Evolutionary conservation across 2,797 vertebrate genomes (phyloP).

Genomic region (Lophius americanus): DNA sequence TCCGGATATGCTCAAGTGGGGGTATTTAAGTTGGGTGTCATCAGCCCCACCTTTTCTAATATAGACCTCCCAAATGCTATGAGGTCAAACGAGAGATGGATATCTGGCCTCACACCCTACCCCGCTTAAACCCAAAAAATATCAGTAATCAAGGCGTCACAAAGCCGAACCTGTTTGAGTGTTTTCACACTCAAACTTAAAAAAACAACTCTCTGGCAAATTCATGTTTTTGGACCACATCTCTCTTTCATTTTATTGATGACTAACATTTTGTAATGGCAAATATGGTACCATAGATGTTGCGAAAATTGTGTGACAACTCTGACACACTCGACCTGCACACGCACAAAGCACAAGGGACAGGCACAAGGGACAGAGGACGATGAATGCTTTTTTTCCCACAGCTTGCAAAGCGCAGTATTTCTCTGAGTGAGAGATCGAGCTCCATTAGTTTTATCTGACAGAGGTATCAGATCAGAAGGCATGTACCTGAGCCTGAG

Average conservation of each 20-base stretch:
- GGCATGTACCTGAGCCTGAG: conserved; percentile 51
- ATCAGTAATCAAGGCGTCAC: conserved; percentile 8
- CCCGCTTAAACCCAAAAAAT: background rate
- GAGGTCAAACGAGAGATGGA: conserved; percentile 37
- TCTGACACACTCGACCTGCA: conserved; percentile 10
- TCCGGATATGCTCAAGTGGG: conserved; percentile 21
- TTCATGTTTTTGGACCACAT: background rate
- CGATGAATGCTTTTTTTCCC: conserved; percentile 14
- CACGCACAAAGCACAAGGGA: background rate
- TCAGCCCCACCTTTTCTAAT: conserved; percentile 53
- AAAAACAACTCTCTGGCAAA: background rate
- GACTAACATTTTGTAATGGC: conserved; percentile 10
- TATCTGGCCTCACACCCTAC: conserved; percentile 24
- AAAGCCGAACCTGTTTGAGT: background rate
- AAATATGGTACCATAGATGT: conserved; percentile 8
- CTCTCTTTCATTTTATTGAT: background rate
- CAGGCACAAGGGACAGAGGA: background rate
- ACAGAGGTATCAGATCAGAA: conserved; percentile 63
- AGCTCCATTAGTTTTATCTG: conserved; percentile 67
- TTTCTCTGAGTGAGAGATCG: conserved; percentile 13
- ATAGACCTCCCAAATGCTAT: conserved; percentile 44
- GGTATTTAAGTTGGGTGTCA: conserved; percentile 43
- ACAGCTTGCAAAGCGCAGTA: background rate
- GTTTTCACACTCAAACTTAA: conserved; percentile 11
- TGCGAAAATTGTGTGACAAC: conserved; percentile 17